A percentile compares a stretch with the other conserved stretches of the same genome.
Evolutionary conservation across 2,888 invertebrate genomes (phyloP).

Genomic region (Chymomyza fuscimana): DNA sequence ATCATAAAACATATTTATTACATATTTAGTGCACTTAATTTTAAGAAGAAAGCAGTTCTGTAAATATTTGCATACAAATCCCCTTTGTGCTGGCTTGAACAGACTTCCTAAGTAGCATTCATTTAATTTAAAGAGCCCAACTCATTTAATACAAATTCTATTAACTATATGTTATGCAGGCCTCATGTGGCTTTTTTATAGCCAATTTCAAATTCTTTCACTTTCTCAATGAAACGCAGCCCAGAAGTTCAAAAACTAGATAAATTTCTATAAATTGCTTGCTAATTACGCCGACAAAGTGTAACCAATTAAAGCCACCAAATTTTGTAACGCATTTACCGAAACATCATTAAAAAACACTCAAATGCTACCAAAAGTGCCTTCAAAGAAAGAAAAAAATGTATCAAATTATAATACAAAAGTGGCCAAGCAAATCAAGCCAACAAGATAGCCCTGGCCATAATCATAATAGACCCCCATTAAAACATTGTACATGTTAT

Average conservation of each 20-base stretch:
- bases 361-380: conserved; percentile 32
- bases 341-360: conserved; percentile 67
- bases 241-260: conserved; percentile 14
- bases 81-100: not conserved
- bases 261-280: conserved; percentile 27
- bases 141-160: not conserved
- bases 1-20: no score
- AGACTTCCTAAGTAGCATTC: not conserved
- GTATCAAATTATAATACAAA: conserved; percentile 55
- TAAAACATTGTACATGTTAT: not conserved
- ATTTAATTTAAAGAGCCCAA: not conserved
- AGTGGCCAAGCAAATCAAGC: conserved; percentile 66
- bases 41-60: no score
- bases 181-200: not conserved
- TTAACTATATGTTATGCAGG: not conserved
- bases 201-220: not conserved
- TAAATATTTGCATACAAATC: not conserved
- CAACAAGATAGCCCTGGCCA: conserved; percentile 33
- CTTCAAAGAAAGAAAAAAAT: no score
- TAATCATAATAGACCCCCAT: not conserved
- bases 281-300: conserved; percentile 57
- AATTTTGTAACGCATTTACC: conserved; percentile 65
- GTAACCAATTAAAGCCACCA: conserved; percentile 67
- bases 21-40: no score
- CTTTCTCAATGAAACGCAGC: not conserved